Percentiles rank a stretch among this genome's conserved stretches.
Evolutionary conservation across 2,888 invertebrate genomes (phyloP).

Genomic region (Spisula solida): DNA sequence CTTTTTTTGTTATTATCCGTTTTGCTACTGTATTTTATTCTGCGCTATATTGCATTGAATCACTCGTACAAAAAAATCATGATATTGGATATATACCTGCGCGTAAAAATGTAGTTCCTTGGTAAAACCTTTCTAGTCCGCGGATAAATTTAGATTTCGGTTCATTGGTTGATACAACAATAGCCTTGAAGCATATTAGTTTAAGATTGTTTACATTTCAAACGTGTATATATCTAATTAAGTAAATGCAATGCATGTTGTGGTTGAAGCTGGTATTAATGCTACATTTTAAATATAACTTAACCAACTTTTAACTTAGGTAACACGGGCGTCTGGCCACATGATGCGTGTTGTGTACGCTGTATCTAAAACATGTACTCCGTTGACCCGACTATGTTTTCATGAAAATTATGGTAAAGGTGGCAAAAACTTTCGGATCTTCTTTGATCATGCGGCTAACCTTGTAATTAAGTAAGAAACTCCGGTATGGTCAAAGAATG

Average conservation of each 20-base stretch:
- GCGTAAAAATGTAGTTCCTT: slow-evolving; percentile 67
- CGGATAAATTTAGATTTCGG: slow-evolving; percentile 45
- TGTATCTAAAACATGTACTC: slow-evolving; percentile 41
- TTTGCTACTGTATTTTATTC: slow-evolving; percentile 38
- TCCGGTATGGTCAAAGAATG: slow-evolving; percentile 29
- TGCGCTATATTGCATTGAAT: slow-evolving; percentile 48
- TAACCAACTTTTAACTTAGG: slow-evolving; percentile 44
- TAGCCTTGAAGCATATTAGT: slow-evolving; percentile 51
- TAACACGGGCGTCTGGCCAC: slow-evolving; percentile 55
- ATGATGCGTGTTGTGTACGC: slow-evolving; percentile 37
- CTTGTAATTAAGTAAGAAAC: slow-evolving; percentile 58
- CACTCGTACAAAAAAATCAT: slow-evolving; percentile 57
- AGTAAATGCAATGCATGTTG: background rate
- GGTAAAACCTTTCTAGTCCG: slow-evolving; percentile 42
- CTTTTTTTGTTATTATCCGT: slow-evolving; percentile 50
- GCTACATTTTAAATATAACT: slow-evolving; percentile 30
- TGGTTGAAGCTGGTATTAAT: background rate
- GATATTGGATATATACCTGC: slow-evolving; percentile 52
- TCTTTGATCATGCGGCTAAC: slow-evolving; percentile 56
- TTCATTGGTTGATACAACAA: slow-evolving; percentile 42
- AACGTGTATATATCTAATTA: slow-evolving; percentile 21
- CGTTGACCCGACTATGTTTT: slow-evolving; percentile 54
- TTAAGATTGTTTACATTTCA: slow-evolving; percentile 45
- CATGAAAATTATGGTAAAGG: slow-evolving; percentile 55
- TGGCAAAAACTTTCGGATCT: slow-evolving; percentile 31